Conservation (phyloP, 2,888 invertebrate species). For the Meta bourneti region DNA sequence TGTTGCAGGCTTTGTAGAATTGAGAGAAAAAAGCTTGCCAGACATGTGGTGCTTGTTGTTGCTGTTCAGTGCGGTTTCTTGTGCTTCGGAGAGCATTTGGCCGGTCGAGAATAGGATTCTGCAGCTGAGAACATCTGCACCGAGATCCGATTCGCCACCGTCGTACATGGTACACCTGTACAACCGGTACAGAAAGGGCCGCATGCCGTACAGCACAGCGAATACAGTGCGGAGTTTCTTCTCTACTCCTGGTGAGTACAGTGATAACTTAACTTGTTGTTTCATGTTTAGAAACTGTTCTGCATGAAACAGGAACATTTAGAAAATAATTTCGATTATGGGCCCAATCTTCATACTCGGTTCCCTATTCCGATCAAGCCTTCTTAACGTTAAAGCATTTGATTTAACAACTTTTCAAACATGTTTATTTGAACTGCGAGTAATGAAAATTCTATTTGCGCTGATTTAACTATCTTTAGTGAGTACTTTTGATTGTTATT, state of each 20-base stretch:
- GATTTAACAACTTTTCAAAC: no score
- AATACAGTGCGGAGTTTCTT: constrained; percentile 73
- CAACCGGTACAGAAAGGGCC: constrained; percentile 71
- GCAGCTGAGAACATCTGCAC: constrained; percentile 47
- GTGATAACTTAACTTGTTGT: background rate
- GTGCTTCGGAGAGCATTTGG: constrained; percentile 46
- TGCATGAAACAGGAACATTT: background rate
- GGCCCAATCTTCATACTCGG: no score
- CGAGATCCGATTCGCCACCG: constrained; percentile 54
- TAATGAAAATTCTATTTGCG: no score
- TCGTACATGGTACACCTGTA: constrained; percentile 74
- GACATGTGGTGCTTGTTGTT: constrained; percentile 57
- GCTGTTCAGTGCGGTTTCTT: background rate
- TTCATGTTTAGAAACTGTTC: background rate
- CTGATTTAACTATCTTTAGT: no score
- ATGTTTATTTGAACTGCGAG: no score
- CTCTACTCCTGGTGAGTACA: constrained; percentile 57
- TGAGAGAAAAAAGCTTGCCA: background rate
- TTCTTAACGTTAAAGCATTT: no score
- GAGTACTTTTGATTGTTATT: no score
- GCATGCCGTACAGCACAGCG: constrained; percentile 70
- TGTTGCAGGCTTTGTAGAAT: no score
- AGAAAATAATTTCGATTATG: no score
- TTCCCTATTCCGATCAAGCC: no score
- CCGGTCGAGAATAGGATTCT: constrained; percentile 58